Conservation (phyloP, 2,888 invertebrate species). For the Tillus elongatus region DNA sequence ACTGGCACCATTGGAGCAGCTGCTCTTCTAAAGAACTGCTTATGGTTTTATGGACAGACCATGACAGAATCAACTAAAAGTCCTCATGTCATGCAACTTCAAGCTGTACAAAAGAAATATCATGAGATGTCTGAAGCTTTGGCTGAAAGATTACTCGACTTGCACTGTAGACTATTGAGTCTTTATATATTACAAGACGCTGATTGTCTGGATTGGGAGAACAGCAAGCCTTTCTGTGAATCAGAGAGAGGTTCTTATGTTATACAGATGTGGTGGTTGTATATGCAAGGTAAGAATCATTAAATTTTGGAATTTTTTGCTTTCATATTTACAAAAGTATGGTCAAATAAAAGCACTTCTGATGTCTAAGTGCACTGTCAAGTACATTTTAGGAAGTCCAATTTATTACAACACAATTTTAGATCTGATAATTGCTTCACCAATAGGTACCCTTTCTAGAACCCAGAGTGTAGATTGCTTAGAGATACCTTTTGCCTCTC, state of each 20-base stretch:
- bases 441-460: too few species aligned
- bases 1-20: constrained; percentile 76
- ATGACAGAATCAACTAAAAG: constrained; percentile 32
- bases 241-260: constrained; percentile 71
- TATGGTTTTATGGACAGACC: constrained; percentile 67
- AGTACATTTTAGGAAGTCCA: too few species aligned
- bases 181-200: constrained; percentile 76
- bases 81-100: constrained; percentile 31
- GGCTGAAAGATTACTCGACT: constrained; percentile 70
- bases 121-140: constrained; percentile 77
- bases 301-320: not conserved
- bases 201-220: constrained; percentile 68
- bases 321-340: too few species aligned
- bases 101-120: constrained; percentile 60
- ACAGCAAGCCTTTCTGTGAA: constrained; percentile 55
- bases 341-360: too few species aligned
- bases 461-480: too few species aligned
- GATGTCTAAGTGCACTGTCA: too few species aligned
- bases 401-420: too few species aligned
- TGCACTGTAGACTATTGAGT: constrained; percentile 68
- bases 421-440: too few species aligned
- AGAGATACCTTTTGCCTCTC: too few species aligned
- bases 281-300: constrained; percentile 58
- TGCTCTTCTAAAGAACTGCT: constrained; percentile 65
- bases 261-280: constrained; percentile 83